A percentile compares a stretch with the other conserved stretches of the same genome.
Evolutionary conservation across 1,140 invertebrate genomes (phyloP).

Genomic region (Notospermus geniculatus): DNA sequence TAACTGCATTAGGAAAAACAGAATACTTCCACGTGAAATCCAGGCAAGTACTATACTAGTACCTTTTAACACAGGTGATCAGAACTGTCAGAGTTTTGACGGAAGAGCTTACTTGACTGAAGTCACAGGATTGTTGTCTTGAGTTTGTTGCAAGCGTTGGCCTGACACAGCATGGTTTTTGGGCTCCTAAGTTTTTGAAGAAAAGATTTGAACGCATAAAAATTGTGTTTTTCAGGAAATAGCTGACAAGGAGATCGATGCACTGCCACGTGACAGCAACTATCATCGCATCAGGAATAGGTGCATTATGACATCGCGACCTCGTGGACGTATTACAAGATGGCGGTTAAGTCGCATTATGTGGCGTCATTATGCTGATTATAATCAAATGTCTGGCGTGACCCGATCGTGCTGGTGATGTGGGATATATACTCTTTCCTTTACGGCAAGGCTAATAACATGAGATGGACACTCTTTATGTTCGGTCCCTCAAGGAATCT

Average conservation of each 20-base stretch:
- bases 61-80: too few species aligned
- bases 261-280: constrained; percentile 73
- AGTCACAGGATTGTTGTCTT: too few species aligned
- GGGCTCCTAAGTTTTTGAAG: too few species aligned
- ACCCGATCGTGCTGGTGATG: constrained; percentile 82
- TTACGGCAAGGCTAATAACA: too few species aligned
- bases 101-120: too few species aligned
- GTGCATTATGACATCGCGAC: constrained; percentile 72
- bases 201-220: neutral
- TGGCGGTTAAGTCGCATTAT: constrained; percentile 85
- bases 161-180: too few species aligned
- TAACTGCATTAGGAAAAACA: constrained; percentile 75
- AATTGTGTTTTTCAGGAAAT: constrained; percentile 57
- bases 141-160: too few species aligned
- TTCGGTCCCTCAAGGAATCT: too few species aligned
- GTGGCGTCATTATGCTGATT: constrained; percentile 83
- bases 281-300: constrained; percentile 66
- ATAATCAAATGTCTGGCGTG: constrained; percentile 83
- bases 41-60: constrained; percentile 43
- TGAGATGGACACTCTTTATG: too few species aligned
- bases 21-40: constrained; percentile 76
- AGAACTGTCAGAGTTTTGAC: too few species aligned
- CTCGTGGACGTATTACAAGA: constrained; percentile 68
- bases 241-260: constrained; percentile 71
- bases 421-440: too few species aligned